These are phyloP conservation scores for Thymelicus lineola DNA, from an alignment of 2,888 invertebrate species.

Conservation along the genomic window DNA sequence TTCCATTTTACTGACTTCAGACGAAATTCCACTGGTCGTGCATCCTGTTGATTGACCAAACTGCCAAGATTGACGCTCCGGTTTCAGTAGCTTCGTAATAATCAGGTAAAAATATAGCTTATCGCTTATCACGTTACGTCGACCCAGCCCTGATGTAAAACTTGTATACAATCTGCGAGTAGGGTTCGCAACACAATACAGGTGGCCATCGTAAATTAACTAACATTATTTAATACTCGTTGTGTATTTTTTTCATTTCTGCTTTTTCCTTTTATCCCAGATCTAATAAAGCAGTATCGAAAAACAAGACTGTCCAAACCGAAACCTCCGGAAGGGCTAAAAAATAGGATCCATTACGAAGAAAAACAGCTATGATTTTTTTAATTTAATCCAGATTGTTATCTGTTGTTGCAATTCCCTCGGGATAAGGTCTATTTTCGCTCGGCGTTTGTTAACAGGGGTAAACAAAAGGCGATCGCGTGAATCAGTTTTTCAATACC, in stretches of 20 bases:
- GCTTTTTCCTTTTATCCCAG: conserved; percentile 2
- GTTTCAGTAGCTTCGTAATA: too few species aligned
- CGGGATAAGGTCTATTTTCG: conserved; percentile 22
- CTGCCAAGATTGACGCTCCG: too few species aligned
- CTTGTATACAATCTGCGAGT: too few species aligned
- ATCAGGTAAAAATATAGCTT: too few species aligned
- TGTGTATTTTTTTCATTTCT: background rate
- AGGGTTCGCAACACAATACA: too few species aligned
- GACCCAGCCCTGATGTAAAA: too few species aligned
- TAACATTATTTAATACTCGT: too few species aligned
- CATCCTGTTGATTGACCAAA: too few species aligned
- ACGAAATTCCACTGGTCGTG: too few species aligned
- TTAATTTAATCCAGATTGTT: conserved; percentile 30
- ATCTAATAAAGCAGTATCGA: conserved; percentile 28
- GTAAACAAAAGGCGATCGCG: conserved; percentile 52
- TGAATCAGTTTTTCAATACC: conserved; percentile 54
- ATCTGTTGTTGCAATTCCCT: conserved; percentile 13
- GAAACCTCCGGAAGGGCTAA: conserved; percentile 16
- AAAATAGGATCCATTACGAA: conserved; percentile 45
- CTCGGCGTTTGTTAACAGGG: conserved; percentile 45
- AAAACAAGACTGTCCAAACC: conserved; percentile 10
- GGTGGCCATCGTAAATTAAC: too few species aligned
- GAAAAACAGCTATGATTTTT: conserved; percentile 43
- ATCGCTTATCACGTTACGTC: too few species aligned
- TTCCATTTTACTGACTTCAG: too few species aligned